Base-by-base conservation (phyloP, 1,140 invertebrate genomes). In the Bursaphelenchus mucronatus region DNA sequence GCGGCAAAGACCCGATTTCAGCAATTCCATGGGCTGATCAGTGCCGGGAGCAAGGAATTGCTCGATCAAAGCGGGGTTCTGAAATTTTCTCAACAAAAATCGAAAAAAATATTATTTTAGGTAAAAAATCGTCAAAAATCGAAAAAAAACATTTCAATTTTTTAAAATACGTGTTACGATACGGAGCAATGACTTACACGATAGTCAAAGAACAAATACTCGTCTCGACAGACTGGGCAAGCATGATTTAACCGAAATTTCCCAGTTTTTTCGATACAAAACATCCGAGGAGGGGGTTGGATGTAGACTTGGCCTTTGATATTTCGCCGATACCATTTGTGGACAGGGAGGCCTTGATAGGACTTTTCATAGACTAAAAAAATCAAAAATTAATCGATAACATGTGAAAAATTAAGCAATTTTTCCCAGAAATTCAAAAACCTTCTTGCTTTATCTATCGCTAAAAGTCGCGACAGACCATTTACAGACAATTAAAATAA, bases 131-230 rank as follows among this genome's bases (percentile, higher is more conserved):
- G 44, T 15, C 8, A 13, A 21, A 19, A 11, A 30, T 43, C 55
- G 9, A 1, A 49, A 13, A 13, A 30, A 10, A 52, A 11, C n/a
- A n/a, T n/a, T n/a, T n/a, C n/a, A 39, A 52, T 52, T 13, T 7
- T 15, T 56, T 39, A 61, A 47, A 61, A 65, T 15, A 63, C 15
- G 17, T 11, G 47, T 1, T 9, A 55, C 1, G 61, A 46, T 56
- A 17, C 15, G 57, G 4, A 30, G 8, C 4, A 11, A 61, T 4
- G 52, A 72, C 70, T 58, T 39, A 74, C 74, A 39, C 76, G 63
- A 63, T 80, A 80, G 63, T 80, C 76, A 58, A 80, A 80, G 61
- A 75, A 80, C 7, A 80, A 54, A 68, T 80, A 80, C 56, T 80
- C 78, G 55, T 80, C 78, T 2, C 78, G 71, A 44, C 76, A 80